A percentile compares a stretch with the other conserved stretches of the same genome.
Conservation (phyloP, 2,797 vertebrate species). For the Ceryle rudis region DNA sequence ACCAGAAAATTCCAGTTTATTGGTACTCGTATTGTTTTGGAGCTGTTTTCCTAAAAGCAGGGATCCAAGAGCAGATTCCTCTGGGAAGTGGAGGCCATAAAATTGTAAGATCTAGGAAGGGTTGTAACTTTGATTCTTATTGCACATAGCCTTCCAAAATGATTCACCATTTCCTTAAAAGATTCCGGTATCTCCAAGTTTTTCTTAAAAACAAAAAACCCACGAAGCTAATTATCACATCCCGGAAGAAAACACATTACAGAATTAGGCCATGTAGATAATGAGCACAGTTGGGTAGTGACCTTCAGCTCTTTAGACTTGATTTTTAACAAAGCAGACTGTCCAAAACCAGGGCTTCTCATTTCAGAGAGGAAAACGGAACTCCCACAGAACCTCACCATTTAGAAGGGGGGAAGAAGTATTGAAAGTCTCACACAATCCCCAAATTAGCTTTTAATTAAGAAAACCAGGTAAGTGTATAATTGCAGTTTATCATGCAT, state of each 20-base stretch:
- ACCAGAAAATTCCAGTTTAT: constrained; percentile 16
- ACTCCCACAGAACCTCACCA: neutral
- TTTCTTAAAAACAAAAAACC: constrained; percentile 36
- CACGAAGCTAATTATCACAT: constrained; percentile 33
- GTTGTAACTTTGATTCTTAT: neutral
- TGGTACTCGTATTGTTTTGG: neutral
- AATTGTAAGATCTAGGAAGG: neutral
- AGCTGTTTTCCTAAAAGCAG: neutral
- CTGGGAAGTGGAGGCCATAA: neutral
- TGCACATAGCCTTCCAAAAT: constrained; percentile 3
- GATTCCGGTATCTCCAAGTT: constrained; percentile 11
- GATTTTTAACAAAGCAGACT: neutral
- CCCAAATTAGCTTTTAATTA: neutral
- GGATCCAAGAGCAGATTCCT: constrained; percentile 2
- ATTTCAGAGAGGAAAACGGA: neutral
- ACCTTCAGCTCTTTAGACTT: neutral
- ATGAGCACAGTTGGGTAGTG: neutral
- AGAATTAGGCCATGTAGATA: constrained; percentile 5
- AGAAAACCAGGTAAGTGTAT: neutral
- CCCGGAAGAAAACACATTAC: constrained; percentile 14
- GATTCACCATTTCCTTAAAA: constrained; percentile 52
- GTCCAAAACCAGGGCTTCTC: neutral
- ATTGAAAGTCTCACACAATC: neutral
- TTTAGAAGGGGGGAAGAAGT: neutral
- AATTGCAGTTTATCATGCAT: neutral